Conservation (phyloP, 2,797 vertebrate species). For the Sorex maritimensis region DNA sequence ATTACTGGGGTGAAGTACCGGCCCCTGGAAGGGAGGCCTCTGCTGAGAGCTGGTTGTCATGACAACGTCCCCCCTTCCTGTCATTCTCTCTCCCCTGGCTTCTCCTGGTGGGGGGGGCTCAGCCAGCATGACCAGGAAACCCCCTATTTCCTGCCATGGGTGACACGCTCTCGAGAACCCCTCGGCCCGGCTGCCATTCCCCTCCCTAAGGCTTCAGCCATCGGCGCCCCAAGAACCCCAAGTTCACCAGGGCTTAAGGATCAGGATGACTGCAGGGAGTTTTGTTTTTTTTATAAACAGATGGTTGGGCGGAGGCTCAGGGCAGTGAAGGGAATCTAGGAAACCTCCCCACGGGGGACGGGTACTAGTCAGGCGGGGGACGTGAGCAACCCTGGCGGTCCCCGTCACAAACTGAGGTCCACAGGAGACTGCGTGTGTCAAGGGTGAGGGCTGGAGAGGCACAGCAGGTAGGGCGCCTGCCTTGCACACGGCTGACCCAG, state of each 20-base stretch:
- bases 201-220: too few species aligned
- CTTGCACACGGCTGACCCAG: too few species aligned
- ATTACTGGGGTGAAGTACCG: constrained; percentile 85
- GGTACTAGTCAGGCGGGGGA: constrained; percentile 14
- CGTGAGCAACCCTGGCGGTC: neutral
- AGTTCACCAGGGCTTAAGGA: neutral
- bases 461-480: too few species aligned
- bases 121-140: constrained; percentile 72
- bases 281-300: neutral
- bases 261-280: neutral
- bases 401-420: neutral
- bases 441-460: neutral
- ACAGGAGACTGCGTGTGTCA: constrained; percentile 2
- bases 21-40: constrained; percentile 85
- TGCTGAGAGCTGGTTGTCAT: constrained; percentile 86
- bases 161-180: neutral
- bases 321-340: neutral
- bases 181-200: too few species aligned
- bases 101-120: constrained; percentile 70
- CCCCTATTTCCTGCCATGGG: constrained; percentile 58
- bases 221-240: neutral
- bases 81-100: constrained; percentile 78
- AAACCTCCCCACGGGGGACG: constrained; percentile 6
- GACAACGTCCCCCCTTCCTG: constrained; percentile 77
- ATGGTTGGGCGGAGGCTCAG: neutral